These are phyloP conservation scores for Eristalis intricaria DNA, from an alignment of 2,888 invertebrate genomes.

Conservation along the genomic window DNA sequence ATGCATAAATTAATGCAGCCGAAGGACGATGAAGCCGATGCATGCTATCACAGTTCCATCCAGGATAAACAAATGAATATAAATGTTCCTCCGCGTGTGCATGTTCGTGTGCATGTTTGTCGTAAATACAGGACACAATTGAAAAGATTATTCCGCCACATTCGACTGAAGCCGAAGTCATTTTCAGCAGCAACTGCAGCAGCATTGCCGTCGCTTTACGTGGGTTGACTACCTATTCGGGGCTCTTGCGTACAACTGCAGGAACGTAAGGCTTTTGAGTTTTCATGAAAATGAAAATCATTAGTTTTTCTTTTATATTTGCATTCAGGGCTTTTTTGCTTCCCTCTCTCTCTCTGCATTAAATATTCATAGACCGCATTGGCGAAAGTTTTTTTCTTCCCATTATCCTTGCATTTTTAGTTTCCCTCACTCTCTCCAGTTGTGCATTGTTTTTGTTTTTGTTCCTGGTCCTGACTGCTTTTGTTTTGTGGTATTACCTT, in stretches of 20 bases:
- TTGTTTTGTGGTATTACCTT: slow-evolving; percentile 67
- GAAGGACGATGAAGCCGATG: slow-evolving; percentile 17
- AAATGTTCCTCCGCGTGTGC: not conserved
- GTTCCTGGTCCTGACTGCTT: slow-evolving; percentile 19
- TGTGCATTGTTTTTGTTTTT: not conserved
- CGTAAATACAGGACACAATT: slow-evolving; percentile 41
- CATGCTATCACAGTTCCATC: slow-evolving; percentile 13
- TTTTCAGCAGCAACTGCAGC: not conserved
- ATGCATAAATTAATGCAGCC: slow-evolving; percentile 46
- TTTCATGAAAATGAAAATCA: slow-evolving; percentile 61
- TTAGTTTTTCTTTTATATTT: slow-evolving; percentile 39
- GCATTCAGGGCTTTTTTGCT: not conserved
- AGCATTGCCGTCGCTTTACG: not conserved
- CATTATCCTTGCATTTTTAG: slow-evolving; percentile 29
- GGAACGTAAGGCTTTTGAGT: slow-evolving; percentile 35
- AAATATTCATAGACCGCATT: slow-evolving; percentile 79
- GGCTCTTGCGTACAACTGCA: not conserved
- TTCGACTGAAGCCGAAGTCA: slow-evolving; percentile 29
- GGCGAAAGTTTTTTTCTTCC: slow-evolving; percentile 51
- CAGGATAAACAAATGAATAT: not conserved
- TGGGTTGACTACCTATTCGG: not conserved
- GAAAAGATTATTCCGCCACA: slow-evolving; percentile 48
- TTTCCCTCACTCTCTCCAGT: not conserved
- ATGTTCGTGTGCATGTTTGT: slow-evolving; percentile 35
- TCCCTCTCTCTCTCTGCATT: slow-evolving; percentile 74